These are phyloP conservation scores for Sinotaia quadrata DNA, from an alignment of 2,888 invertebrate species.

Conservation along the genomic window DNA sequence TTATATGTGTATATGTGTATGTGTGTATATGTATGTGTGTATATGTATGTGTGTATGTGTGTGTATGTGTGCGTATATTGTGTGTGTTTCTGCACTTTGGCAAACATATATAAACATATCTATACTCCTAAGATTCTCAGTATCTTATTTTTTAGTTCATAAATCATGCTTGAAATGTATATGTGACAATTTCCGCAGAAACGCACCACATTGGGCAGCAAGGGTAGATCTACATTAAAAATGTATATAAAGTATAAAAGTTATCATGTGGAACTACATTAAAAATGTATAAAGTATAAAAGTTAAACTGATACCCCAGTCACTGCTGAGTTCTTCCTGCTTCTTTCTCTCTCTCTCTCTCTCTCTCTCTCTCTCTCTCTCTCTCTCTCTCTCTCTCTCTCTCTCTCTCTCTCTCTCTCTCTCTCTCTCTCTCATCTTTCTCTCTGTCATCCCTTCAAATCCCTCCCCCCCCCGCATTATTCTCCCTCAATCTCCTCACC, in stretches of 20 bases:
- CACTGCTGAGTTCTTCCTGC: not conserved
- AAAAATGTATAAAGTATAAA: too few relatives aligned
- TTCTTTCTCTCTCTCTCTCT: conserved; percentile 21
- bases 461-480: not conserved
- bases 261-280: too few relatives aligned
- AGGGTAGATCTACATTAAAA: too few relatives aligned
- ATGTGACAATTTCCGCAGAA: too few relatives aligned
- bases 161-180: too few relatives aligned
- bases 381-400: not conserved
- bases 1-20: not conserved
- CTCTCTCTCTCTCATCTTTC: conserved; percentile 1
- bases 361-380: conserved; percentile 18
- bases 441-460: not conserved
- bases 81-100: too few relatives aligned
- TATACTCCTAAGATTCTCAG: too few relatives aligned
- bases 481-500: not conserved
- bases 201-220: too few relatives aligned
- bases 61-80: not conserved
- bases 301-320: not conserved
- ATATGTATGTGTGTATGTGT: not conserved
- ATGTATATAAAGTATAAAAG: too few relatives aligned
- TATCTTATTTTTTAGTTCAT: too few relatives aligned
- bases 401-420: conserved; percentile 3
- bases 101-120: too few relatives aligned
- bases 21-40: not conserved